Percentiles rank a stretch among this genome's conserved stretches.
Evolutionary conservation across 1,140 invertebrate genomes (phyloP).

Genomic region (Homarus americanus): DNA sequence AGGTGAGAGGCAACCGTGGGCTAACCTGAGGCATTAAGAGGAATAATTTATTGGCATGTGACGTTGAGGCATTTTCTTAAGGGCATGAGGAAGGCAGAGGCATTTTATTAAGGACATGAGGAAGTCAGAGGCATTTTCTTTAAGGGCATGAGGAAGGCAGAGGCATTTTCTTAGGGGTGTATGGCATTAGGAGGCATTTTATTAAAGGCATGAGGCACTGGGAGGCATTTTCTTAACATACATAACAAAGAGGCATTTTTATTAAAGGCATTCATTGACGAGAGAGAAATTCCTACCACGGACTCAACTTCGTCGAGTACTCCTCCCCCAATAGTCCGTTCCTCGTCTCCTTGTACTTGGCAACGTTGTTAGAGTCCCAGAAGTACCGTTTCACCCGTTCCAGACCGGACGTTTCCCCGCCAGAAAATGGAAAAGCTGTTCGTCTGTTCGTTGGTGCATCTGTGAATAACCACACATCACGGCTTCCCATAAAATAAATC

Average conservation of each 20-base stretch:
- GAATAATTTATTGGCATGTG: too few species aligned
- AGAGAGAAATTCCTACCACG: slow-evolving; percentile 75
- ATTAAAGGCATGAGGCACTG: background rate
- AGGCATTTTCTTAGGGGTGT: too few species aligned
- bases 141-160: too few species aligned
- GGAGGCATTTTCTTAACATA: background rate
- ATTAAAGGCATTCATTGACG: background rate
- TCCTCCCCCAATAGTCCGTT: slow-evolving; percentile 78
- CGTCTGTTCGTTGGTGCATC: slow-evolving; percentile 68
- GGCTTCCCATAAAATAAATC: too few species aligned
- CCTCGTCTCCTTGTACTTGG: slow-evolving; percentile 78
- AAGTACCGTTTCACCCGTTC: slow-evolving; percentile 77
- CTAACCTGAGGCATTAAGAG: too few species aligned
- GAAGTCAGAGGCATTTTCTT: too few species aligned
- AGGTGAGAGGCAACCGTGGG: slow-evolving; percentile 78
- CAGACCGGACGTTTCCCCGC: slow-evolving; percentile 77
- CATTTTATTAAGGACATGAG: too few species aligned
- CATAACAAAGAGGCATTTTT: background rate
- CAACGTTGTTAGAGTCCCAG: slow-evolving; percentile 78
- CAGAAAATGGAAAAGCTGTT: slow-evolving; percentile 77
- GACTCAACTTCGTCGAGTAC: slow-evolving; percentile 79
- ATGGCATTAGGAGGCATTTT: background rate
- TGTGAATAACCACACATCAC: background rate
- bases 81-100: too few species aligned
- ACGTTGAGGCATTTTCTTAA: too few species aligned